Conservation (phyloP, 1,140 invertebrate species). For the Cotesia typhae region DNA sequence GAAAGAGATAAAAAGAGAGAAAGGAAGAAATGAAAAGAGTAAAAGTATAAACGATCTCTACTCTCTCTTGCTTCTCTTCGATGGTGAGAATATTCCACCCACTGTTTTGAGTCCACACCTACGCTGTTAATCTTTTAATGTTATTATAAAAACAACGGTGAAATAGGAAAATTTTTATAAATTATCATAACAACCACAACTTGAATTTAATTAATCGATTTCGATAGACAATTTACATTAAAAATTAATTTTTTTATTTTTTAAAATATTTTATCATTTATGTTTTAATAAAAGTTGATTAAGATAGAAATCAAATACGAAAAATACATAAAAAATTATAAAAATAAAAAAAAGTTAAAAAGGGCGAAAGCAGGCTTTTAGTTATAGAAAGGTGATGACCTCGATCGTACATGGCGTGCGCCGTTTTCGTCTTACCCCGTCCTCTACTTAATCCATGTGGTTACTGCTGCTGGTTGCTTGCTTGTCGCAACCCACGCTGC, state of each 20-base stretch:
- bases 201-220: neutral
- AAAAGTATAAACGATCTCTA: constrained; percentile 2
- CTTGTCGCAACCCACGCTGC: constrained; percentile 60
- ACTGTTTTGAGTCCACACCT: constrained; percentile 31
- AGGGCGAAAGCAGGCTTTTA: constrained; percentile 47
- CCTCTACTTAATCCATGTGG: constrained; percentile 16
- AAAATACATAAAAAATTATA: constrained; percentile 1
- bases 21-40: neutral
- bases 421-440: constrained; percentile 46
- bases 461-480: constrained; percentile 48
- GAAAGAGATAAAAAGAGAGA: constrained; percentile 17
- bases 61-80: constrained; percentile 29
- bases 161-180: constrained; percentile 12
- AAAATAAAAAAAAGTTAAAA: constrained; percentile 24
- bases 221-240: neutral
- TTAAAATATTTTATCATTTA: neutral
- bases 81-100: constrained; percentile 38
- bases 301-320: neutral
- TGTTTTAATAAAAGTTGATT: neutral
- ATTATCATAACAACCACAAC: neutral
- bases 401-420: constrained; percentile 57
- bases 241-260: neutral
- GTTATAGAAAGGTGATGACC: constrained; percentile 62
- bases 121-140: constrained; percentile 23
- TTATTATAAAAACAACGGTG: constrained; percentile 19